Conservation (phyloP, 2,113 vertebrate species). For the Cercopithecus mona region DNA sequence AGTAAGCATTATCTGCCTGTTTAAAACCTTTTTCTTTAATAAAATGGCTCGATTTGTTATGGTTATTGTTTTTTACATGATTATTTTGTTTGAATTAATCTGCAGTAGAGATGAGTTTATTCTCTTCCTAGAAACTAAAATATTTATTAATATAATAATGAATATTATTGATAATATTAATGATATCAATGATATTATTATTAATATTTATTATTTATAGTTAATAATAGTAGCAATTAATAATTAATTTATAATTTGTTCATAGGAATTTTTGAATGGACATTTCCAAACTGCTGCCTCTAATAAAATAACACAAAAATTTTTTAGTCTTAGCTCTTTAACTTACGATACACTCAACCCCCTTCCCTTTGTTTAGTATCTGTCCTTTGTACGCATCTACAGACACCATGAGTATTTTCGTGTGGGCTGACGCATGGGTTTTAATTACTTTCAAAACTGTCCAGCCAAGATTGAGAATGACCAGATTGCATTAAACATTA, state of each 20-base stretch:
- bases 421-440: background rate
- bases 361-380: background rate
- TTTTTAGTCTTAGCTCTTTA: background rate
- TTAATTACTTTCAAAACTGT: background rate
- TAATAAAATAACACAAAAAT: background rate
- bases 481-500: conserved; percentile 56
- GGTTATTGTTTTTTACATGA: background rate
- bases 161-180: too few species aligned
- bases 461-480: conserved; percentile 20
- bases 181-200: too few species aligned
- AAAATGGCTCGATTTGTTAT: background rate
- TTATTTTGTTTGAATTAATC: background rate
- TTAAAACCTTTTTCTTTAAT: background rate
- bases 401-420: background rate
- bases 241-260: background rate
- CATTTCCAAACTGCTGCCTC: background rate
- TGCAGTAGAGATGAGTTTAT: background rate
- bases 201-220: too few species aligned
- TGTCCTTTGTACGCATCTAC: background rate
- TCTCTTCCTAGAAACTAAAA: conserved; percentile 41
- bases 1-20: background rate
- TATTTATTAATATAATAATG: conserved; percentile 1
- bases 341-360: too few species aligned
- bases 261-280: background rate
- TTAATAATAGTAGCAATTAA: too few species aligned